Base-by-base conservation (phyloP, 1,140 invertebrate genomes). In the Papilio machaon region DNA sequence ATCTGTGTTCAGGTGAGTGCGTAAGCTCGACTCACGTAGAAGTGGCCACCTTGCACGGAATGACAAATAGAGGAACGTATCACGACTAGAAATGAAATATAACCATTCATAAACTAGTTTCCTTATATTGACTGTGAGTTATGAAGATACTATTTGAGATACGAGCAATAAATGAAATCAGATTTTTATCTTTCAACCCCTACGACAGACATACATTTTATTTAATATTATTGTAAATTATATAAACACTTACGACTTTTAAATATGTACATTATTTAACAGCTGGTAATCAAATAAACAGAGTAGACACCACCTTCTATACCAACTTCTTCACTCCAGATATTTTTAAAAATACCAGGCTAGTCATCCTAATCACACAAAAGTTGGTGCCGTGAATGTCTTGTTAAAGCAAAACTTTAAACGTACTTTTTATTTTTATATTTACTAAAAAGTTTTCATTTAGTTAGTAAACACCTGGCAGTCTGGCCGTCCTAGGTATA, bases 1-100 rank as follows among this genome's bases (percentile, higher is more conserved):
- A 85, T 73, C 10, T 73, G 82, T 85, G 80, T 73, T 35, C 85
- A 92, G 90, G 91, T 92, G 88, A 89, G 86, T 90, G 89, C 84
- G 89, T 89, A 90, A 88, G 86, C 89, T 87, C 81, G 81, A 78
- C 88, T 91, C 91, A 92, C 91, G 90, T 92, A 87, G 82, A 82
- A 86, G 83, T 83, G 82, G 87, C 84, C 82, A 82, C 84, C 80
- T 79, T 67, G 84, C 76, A 80, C 80, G 80, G 89, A 92, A 92
- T 92, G 86, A 86, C 85, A 91, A 91, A 86, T 86, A 84, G 73
- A 75, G 73, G 84, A 77, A 81, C 80, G 83, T 88, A 89, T 85
- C 85, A 84, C 79, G 82, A 84, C 82, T 84, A 84, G 83, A 85
- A 82, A 84, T 85, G 76, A 87, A 88, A 87, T 82, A 84, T 88